These are phyloP conservation scores for Tupiocoris notatus DNA, from an alignment of 2,888 invertebrate genomes.

Conservation along the genomic window DNA sequence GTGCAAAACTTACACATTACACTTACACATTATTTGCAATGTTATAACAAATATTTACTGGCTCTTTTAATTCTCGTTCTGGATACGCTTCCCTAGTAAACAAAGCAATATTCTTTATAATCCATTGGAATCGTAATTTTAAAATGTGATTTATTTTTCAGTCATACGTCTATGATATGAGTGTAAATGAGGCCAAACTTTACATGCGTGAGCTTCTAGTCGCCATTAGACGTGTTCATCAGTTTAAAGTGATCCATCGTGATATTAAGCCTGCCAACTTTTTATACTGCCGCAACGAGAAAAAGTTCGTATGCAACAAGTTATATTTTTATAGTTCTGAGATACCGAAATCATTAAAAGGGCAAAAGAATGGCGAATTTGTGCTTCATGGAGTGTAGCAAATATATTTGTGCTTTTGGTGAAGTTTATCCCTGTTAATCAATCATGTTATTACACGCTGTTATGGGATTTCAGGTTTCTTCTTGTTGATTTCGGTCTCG, in stretches of 20 bases:
- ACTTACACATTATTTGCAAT: too few species aligned
- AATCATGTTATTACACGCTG: constrained; percentile 27
- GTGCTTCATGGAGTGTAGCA: too few species aligned
- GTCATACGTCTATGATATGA: constrained; percentile 74
- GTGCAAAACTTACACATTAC: constrained; percentile 51
- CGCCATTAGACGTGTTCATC: constrained; percentile 77
- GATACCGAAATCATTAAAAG: neutral
- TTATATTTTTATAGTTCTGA: neutral
- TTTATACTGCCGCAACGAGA: constrained; percentile 71
- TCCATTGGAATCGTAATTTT: too few species aligned
- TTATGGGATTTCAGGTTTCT: constrained; percentile 66
- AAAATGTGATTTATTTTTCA: constrained; percentile 54
- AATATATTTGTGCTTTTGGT: neutral
- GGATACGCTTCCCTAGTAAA: too few species aligned
- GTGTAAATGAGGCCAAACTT: constrained; percentile 65
- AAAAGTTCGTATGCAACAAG: constrained; percentile 55
- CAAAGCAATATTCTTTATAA: too few species aligned
- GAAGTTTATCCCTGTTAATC: neutral
- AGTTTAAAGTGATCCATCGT: constrained; percentile 80
- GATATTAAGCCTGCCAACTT: constrained; percentile 92
- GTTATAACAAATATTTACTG: too few species aligned
- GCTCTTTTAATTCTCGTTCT: too few species aligned
- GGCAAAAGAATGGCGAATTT: neutral
- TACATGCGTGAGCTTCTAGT: constrained; percentile 79
- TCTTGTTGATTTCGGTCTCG: constrained; percentile 86